Percentiles rank a stretch among this genome's conserved stretches.
phyloP scores from a whole-genome alignment of 2,113 vertebrate genomes.

The Sylvilagus bachmani region DNA sequence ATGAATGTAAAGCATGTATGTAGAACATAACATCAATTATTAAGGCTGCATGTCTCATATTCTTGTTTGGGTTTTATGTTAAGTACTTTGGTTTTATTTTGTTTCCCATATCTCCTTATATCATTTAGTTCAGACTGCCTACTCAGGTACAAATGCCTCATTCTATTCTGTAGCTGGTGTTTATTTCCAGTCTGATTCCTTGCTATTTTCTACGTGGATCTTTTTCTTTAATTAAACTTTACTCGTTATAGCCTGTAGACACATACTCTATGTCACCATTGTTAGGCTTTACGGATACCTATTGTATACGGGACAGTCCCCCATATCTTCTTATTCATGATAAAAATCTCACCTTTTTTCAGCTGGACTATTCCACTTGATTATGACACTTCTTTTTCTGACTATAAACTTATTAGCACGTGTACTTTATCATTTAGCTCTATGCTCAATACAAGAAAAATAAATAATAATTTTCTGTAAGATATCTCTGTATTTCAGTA shows the following conservation, averaged over 20 bases:
- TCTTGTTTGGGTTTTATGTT: neutral
- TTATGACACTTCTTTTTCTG: neutral
- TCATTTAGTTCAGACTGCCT: slow-evolving; percentile 22
- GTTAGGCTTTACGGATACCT: neutral
- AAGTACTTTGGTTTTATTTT: neutral
- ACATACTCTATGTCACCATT: neutral
- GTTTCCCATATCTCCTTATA: neutral
- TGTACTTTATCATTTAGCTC: neutral
- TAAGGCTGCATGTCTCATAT: neutral
- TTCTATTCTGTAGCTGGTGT: neutral
- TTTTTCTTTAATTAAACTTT: slow-evolving; percentile 15
- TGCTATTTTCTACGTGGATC: neutral
- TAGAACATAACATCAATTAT: neutral
- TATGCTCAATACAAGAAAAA: neutral
- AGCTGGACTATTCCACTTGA: neutral
- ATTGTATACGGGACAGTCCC: neutral
- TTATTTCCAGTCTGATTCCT: neutral
- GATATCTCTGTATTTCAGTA: neutral
- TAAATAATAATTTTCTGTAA: neutral
- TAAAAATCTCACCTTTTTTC: neutral
- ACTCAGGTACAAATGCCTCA: neutral
- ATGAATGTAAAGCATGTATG: neutral
- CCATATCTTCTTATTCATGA: neutral
- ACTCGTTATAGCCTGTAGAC: neutral
- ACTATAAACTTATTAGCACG: neutral